phyloP scores from a whole-genome alignment of 2,113 vertebrate genomes.

The Vulpes lagopus region DNA sequence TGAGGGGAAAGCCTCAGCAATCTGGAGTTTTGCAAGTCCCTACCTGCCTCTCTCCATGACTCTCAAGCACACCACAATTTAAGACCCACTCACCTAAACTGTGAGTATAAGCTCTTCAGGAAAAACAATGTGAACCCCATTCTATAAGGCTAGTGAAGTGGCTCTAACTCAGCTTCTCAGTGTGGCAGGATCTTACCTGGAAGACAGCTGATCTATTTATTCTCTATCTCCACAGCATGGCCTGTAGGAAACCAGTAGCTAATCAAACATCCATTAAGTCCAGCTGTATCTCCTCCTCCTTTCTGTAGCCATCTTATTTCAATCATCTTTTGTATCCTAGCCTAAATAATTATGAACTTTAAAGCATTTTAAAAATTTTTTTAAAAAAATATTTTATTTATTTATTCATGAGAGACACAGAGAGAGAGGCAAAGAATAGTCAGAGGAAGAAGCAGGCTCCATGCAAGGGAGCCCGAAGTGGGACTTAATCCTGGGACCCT shows the following conservation, averaged over 20 bases:
- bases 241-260: background rate
- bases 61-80: background rate
- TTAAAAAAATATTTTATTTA: too few species aligned
- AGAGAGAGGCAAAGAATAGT: too few species aligned
- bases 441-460: too few species aligned
- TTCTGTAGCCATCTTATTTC: background rate
- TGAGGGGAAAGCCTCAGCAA: too few species aligned
- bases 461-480: too few species aligned
- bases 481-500: too few species aligned
- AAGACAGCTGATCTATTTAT: background rate
- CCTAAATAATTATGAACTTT: background rate
- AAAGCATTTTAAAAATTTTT: background rate
- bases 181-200: too few species aligned
- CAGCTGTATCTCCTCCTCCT: background rate
- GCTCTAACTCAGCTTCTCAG: background rate
- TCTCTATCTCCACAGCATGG: background rate
- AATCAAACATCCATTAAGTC: background rate
- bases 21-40: background rate
- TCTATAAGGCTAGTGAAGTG: accelerated
- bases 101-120: background rate
- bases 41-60: background rate
- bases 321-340: background rate
- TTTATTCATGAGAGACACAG: too few species aligned
- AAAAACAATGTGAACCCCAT: background rate
- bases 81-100: background rate